These are phyloP conservation scores for Euspilapteryx auroguttella DNA, from an alignment of 2,888 invertebrate species.

Conservation along the genomic window DNA sequence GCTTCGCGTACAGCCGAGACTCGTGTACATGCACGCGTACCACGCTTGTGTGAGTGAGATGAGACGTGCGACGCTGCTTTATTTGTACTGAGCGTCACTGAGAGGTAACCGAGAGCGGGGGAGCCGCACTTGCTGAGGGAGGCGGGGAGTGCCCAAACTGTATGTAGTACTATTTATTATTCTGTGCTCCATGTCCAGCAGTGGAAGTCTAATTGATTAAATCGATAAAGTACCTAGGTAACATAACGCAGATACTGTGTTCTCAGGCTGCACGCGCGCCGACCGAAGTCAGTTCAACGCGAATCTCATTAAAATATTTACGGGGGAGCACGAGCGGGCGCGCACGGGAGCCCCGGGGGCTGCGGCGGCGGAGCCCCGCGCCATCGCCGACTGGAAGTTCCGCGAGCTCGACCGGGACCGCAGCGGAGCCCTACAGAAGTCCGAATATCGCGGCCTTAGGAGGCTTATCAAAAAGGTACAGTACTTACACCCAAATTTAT, in stretches of 20 bases:
- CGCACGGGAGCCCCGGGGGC: constrained; percentile 20
- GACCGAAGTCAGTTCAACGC: constrained; percentile 82
- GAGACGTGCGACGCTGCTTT: no score
- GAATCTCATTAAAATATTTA: constrained; percentile 83
- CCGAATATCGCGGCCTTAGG: constrained; percentile 81
- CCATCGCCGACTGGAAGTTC: constrained; percentile 90
- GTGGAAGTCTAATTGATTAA: not conserved
- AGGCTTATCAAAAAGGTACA: constrained; percentile 77
- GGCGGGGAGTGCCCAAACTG: no score
- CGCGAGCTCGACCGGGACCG: constrained; percentile 77
- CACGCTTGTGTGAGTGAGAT: no score
- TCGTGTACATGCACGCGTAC: no score
- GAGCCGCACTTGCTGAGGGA: no score
- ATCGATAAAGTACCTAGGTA: not conserved
- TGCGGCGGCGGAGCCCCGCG: constrained; percentile 34
- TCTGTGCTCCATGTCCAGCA: no score
- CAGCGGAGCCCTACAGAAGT: constrained; percentile 75
- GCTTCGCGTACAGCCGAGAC: no score
- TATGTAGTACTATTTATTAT: no score
- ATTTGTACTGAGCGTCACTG: no score
- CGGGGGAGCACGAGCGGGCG: constrained; percentile 70
- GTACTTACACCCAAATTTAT: no score
- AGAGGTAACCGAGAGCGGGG: no score
- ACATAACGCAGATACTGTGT: constrained; percentile 1
- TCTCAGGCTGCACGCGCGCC: constrained; percentile 66